These are phyloP conservation scores for Halcyon malimbica DNA, from an alignment of 2,113 vertebrate genomes.

Conservation along the genomic window DNA sequence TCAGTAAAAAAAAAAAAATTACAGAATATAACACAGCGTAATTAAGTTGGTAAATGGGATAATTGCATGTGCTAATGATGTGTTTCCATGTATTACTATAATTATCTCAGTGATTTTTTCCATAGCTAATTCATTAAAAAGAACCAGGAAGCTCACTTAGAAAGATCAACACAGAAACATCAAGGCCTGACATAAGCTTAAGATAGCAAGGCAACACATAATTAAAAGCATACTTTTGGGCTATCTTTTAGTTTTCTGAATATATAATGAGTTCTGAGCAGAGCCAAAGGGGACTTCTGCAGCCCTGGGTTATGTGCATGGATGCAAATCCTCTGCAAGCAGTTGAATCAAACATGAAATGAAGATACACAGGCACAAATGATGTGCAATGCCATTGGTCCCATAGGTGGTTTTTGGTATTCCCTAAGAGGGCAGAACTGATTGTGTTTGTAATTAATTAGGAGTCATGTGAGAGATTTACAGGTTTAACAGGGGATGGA, in stretches of 20 bases:
- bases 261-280: constrained; percentile 39
- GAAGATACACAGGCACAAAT: background rate
- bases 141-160: constrained; percentile 69
- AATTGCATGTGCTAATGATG: constrained; percentile 73
- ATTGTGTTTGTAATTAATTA: background rate
- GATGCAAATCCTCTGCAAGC: constrained; percentile 7
- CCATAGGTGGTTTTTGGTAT: background rate
- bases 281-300: constrained; percentile 1
- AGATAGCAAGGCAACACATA: constrained; percentile 59
- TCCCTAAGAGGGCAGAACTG: background rate
- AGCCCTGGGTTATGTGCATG: constrained; percentile 1
- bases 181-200: constrained; percentile 68
- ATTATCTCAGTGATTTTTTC: constrained; percentile 75
- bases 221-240: constrained; percentile 71
- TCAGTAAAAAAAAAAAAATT: background rate
- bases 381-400: background rate
- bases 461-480: background rate
- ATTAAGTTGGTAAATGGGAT: constrained; percentile 66
- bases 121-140: constrained; percentile 73
- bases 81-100: constrained; percentile 73
- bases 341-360: background rate
- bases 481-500: background rate
- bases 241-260: constrained; percentile 42
- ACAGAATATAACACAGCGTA: constrained; percentile 38
- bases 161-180: constrained; percentile 69